phyloP scores from a whole-genome alignment of 2,797 vertebrate species.

The Chelmon rostratus region DNA sequence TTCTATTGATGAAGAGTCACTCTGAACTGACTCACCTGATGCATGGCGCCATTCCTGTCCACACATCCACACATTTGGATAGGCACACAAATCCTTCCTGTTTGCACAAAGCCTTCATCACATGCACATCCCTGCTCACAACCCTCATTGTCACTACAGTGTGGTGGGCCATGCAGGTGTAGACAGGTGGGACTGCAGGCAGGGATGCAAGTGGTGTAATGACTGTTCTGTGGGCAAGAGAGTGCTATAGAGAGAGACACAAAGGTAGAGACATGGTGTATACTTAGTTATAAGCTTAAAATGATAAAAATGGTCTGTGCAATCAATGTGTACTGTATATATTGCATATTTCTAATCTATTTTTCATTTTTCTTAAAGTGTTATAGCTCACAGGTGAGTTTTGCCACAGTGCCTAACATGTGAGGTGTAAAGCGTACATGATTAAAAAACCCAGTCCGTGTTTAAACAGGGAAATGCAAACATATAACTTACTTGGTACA shows the following conservation, averaged over 20 bases:
- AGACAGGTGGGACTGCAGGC: slow-evolving; percentile 87
- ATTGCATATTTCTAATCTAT: no score
- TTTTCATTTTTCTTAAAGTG: background rate
- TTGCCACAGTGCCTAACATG: background rate
- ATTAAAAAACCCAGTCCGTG: background rate
- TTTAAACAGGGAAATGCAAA: background rate
- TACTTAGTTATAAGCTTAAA: background rate
- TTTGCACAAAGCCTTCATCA: slow-evolving; percentile 85
- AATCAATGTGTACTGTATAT: background rate
- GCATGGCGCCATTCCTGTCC: slow-evolving; percentile 82
- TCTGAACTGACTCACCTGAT: slow-evolving; percentile 78
- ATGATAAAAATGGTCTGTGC: background rate
- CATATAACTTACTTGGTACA: slow-evolving; percentile 51
- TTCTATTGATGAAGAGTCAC: background rate
- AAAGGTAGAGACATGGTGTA: background rate
- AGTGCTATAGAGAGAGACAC: slow-evolving; percentile 74
- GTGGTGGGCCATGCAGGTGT: slow-evolving; percentile 81
- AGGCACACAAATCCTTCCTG: slow-evolving; percentile 82
- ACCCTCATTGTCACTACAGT: slow-evolving; percentile 74
- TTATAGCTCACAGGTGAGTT: background rate
- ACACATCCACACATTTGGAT: slow-evolving; percentile 88
- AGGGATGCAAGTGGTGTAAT: slow-evolving; percentile 84
- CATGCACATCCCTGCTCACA: slow-evolving; percentile 88
- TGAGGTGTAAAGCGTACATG: background rate
- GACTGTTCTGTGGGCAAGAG: slow-evolving; percentile 84